Percentiles rank a stretch among this genome's conserved stretches.
Evolutionary conservation across 2,888 invertebrate species (phyloP).

Genomic region (Nysson spinosus): DNA sequence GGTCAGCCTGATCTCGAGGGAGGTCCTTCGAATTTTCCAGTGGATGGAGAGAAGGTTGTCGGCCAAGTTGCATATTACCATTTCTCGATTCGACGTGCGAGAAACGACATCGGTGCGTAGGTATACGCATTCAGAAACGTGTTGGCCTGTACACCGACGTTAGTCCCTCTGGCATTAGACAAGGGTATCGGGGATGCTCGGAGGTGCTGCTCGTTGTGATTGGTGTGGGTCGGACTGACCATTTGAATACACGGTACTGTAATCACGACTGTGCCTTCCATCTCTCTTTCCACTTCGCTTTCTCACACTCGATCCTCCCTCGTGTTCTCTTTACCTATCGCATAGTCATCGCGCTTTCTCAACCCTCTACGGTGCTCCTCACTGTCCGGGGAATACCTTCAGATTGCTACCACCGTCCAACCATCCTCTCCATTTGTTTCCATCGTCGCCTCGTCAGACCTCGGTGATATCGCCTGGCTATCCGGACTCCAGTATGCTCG

Average conservation of each 20-base stretch:
- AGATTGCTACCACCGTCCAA: slow-evolving; percentile 61
- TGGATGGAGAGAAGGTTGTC: slow-evolving; percentile 63
- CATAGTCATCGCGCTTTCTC: slow-evolving; percentile 63
- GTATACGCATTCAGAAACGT: slow-evolving; percentile 29
- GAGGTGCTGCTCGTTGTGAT: slow-evolving; percentile 71
- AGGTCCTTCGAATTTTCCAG: slow-evolving; percentile 71
- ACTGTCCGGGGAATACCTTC: slow-evolving; percentile 66
- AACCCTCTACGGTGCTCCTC: slow-evolving; percentile 49
- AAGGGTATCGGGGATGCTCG: slow-evolving; percentile 66
- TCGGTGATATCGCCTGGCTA: slow-evolving; percentile 51
- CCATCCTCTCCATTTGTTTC: slow-evolving; percentile 57
- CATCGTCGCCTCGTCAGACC: slow-evolving; percentile 57
- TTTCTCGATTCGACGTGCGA: slow-evolving; percentile 68
- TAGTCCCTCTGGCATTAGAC: slow-evolving; percentile 68
- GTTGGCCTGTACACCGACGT: slow-evolving; percentile 49
- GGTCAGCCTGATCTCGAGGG: slow-evolving; percentile 62
- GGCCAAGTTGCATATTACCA: slow-evolving; percentile 69
- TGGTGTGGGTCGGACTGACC: slow-evolving; percentile 75
- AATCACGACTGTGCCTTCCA: slow-evolving; percentile 71
- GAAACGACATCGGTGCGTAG: slow-evolving; percentile 34
- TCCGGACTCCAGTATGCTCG: slow-evolving; percentile 22
- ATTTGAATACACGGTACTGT: slow-evolving; percentile 76
- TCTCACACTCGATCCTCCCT: slow-evolving; percentile 36
- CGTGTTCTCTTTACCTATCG: slow-evolving; percentile 58
- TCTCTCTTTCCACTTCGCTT: slow-evolving; percentile 42